Percentiles rank a stretch among this genome's conserved stretches.
Conservation (phyloP, 1,140 invertebrate species). For the Oscheius sp. region DNA sequence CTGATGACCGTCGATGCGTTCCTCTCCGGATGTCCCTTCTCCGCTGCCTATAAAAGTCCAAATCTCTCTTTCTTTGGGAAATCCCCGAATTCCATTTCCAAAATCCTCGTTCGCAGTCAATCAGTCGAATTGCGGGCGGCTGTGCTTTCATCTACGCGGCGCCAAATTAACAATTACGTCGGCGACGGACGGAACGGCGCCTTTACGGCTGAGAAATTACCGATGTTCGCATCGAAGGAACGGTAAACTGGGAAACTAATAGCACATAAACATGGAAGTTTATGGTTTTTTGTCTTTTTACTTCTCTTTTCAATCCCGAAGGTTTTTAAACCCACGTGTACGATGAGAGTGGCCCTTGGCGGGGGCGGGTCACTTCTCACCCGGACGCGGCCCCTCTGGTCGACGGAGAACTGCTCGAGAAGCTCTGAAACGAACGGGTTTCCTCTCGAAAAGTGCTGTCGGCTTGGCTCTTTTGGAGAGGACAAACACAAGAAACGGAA, state of each 20-base stretch:
- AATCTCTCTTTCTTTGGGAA: too few relatives aligned
- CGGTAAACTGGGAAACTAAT: too few relatives aligned
- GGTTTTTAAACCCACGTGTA: slow-evolving; percentile 7
- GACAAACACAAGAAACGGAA: too few relatives aligned
- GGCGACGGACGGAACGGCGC: too few relatives aligned
- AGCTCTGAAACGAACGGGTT: slow-evolving; percentile 37
- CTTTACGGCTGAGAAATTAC: too few relatives aligned
- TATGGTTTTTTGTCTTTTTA: too few relatives aligned
- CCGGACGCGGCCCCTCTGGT: slow-evolving; percentile 12
- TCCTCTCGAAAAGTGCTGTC: too few relatives aligned
- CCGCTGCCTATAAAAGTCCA: slow-evolving; percentile 23
- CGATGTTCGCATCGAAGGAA: too few relatives aligned
- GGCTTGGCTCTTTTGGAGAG: too few relatives aligned
- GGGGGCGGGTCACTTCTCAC: slow-evolving; percentile 11
- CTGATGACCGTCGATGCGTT: slow-evolving; percentile 26
- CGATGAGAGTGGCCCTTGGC: slow-evolving; percentile 26
- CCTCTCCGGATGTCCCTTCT: slow-evolving; percentile 27
- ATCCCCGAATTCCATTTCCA: too few relatives aligned
- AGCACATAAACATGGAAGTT: too few relatives aligned
- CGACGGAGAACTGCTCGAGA: slow-evolving; percentile 24
- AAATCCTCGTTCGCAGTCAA: too few relatives aligned
- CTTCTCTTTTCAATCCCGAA: not conserved
- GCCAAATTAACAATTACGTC: slow-evolving; percentile 1
- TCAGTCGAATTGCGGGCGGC: slow-evolving; percentile 9
- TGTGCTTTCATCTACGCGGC: slow-evolving; percentile 1